Evolutionary conservation across 2,113 vertebrate genomes (phyloP).

Genomic region (Misgurnus anguillicaudatus): DNA sequence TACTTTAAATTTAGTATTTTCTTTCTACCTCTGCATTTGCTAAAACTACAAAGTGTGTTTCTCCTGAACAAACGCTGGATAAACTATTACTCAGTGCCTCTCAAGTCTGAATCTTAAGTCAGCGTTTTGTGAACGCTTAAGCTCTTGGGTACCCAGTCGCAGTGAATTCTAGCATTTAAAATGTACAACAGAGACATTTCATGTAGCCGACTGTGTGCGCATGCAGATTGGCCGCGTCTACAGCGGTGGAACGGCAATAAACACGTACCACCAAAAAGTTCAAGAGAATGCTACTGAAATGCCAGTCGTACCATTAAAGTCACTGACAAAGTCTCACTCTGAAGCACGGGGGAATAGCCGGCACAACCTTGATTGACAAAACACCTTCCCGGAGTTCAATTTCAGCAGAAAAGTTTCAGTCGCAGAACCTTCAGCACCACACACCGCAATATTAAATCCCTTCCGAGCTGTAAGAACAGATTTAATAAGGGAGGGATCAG

Average conservation of each 20-base stretch:
- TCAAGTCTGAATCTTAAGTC: not conserved
- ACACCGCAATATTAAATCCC: conserved; percentile 16
- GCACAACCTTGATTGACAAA: conserved; percentile 26
- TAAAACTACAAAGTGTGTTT: too few relatives aligned
- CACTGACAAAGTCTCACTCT: not conserved
- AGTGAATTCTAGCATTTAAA: not conserved
- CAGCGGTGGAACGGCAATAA: conserved; percentile 8
- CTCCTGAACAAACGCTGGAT: too few relatives aligned
- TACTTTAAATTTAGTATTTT: too few relatives aligned
- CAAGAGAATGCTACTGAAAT: conserved; percentile 36
- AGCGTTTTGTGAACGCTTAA: not conserved
- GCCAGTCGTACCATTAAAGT: conserved; percentile 29
- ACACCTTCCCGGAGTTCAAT: conserved; percentile 29
- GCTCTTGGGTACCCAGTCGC: not conserved
- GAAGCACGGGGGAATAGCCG: conserved; percentile 5
- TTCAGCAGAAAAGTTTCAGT: conserved; percentile 39
- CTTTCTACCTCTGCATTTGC: too few relatives aligned
- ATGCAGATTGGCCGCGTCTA: conserved; percentile 16
- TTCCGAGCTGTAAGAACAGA: conserved; percentile 26
- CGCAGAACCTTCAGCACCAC: conserved; percentile 28
- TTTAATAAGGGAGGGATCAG: conserved; percentile 37
- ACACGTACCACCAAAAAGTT: conserved; percentile 27
- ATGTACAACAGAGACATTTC: conserved; percentile 7
- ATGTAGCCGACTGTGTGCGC: not conserved
- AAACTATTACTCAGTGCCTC: not conserved